Evolutionary conservation across 2,113 vertebrate genomes (phyloP).

Genomic region (Rhadina sibilatrix): DNA sequence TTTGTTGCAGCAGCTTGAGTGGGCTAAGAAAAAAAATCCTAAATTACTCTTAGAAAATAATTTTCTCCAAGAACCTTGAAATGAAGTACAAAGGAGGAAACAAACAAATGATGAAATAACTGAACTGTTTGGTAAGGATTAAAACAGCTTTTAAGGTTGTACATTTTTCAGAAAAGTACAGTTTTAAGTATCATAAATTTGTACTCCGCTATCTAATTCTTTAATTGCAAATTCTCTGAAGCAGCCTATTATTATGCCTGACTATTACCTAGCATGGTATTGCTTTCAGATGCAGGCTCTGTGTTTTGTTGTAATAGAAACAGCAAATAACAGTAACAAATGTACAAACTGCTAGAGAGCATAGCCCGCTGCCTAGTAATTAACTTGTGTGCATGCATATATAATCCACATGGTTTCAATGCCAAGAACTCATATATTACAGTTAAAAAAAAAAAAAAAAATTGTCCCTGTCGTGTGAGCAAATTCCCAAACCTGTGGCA

Average conservation of each 20-base stretch:
- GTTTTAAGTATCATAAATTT: conserved; percentile 17
- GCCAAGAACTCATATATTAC: not conserved
- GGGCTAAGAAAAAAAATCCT: not conserved
- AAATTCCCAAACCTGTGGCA: not conserved
- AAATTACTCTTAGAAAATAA: not conserved
- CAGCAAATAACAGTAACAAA: not conserved
- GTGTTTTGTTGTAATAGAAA: not conserved
- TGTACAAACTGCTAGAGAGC: not conserved
- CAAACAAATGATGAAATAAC: not conserved
- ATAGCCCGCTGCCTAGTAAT: not conserved
- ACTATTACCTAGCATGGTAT: not conserved
- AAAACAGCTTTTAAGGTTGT: not conserved
- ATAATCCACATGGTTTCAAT: not conserved
- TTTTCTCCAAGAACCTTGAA: not conserved
- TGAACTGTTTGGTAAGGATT: not conserved
- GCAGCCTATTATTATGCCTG: not conserved
- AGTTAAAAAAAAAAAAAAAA: not conserved
- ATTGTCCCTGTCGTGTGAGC: not conserved
- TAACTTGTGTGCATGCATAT: not conserved
- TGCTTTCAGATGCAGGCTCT: not conserved
- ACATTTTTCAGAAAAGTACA: not conserved
- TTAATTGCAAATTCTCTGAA: conserved; percentile 21
- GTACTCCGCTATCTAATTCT: not conserved
- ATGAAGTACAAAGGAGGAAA: not conserved
- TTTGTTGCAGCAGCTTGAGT: not conserved